Evolutionary conservation across 1,140 invertebrate genomes (phyloP).

Genomic region (Geopemphigus sp.): DNA sequence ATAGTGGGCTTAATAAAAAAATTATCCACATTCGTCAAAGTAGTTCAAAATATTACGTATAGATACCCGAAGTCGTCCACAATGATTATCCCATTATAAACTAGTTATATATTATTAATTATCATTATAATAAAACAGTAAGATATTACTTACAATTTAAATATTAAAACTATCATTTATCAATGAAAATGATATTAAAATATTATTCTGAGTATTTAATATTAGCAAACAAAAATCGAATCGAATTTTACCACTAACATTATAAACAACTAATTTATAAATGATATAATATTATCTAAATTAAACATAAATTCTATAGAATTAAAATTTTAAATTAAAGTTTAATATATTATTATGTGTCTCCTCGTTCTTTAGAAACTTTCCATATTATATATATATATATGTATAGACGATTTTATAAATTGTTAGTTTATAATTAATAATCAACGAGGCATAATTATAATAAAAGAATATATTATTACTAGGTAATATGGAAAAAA

Average conservation of each 20-base stretch:
- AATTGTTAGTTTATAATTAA: not conserved
- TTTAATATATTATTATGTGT: no score
- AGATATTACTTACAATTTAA: not conserved
- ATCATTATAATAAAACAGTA: not conserved
- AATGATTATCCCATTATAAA: no score
- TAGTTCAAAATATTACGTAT: slow-evolving; percentile 11
- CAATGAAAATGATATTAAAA: not conserved
- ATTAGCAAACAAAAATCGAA: not conserved
- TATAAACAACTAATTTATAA: not conserved
- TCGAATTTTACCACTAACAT: not conserved
- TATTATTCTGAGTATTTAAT: not conserved
- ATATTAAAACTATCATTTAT: not conserved
- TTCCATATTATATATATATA: not conserved
- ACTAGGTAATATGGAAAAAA: not conserved
- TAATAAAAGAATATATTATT: not conserved
- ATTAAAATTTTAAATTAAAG: not conserved
- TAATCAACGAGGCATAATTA: not conserved
- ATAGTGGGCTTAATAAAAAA: slow-evolving; percentile 29
- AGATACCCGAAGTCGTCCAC: not conserved
- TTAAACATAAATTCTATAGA: not conserved
- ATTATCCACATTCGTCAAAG: slow-evolving; percentile 19
- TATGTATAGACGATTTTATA: not conserved
- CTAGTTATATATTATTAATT: no score
- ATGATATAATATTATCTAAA: not conserved
- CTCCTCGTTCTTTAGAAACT: not conserved